Percentiles rank a stretch among this genome's conserved stretches.
phyloP scores from a whole-genome alignment of 2,888 invertebrate species.

The Lasioglossum lativentre region DNA sequence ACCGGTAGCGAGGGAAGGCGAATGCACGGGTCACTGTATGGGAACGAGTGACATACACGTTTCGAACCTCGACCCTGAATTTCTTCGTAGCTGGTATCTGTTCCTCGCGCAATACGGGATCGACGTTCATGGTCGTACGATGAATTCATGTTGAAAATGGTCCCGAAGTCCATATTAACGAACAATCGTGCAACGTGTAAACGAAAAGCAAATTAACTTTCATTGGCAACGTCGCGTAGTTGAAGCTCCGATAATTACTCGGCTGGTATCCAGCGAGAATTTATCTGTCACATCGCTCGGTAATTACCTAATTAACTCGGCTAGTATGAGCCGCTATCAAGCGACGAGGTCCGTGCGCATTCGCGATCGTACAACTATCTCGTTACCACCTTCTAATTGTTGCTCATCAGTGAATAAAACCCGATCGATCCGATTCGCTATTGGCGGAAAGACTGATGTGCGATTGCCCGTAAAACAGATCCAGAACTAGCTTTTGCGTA shows the following conservation, averaged over 20 bases:
- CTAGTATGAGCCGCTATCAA: background rate
- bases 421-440: background rate
- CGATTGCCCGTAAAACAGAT: slow-evolving; percentile 13
- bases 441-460: slow-evolving; percentile 12
- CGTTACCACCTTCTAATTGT: slow-evolving; percentile 8
- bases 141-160: slow-evolving; percentile 26
- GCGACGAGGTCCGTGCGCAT: background rate
- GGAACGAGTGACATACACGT: slow-evolving; percentile 43
- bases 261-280: slow-evolving; percentile 37
- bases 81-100: slow-evolving; percentile 34
- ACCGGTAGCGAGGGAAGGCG: background rate
- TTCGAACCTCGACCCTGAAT: slow-evolving; percentile 65
- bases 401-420: background rate
- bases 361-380: background rate
- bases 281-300: slow-evolving; percentile 10
- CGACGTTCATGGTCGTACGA: slow-evolving; percentile 56
- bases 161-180: no score
- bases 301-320: slow-evolving; percentile 25
- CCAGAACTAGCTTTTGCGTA: slow-evolving; percentile 60
- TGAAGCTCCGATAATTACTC: slow-evolving; percentile 26
- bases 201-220: slow-evolving; percentile 22
- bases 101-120: slow-evolving; percentile 39
- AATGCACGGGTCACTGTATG: slow-evolving; percentile 36
- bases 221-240: slow-evolving; percentile 3
- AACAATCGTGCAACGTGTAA: background rate